Conservation (phyloP, 1,140 invertebrate genomes). For the Delia radicum region DNA sequence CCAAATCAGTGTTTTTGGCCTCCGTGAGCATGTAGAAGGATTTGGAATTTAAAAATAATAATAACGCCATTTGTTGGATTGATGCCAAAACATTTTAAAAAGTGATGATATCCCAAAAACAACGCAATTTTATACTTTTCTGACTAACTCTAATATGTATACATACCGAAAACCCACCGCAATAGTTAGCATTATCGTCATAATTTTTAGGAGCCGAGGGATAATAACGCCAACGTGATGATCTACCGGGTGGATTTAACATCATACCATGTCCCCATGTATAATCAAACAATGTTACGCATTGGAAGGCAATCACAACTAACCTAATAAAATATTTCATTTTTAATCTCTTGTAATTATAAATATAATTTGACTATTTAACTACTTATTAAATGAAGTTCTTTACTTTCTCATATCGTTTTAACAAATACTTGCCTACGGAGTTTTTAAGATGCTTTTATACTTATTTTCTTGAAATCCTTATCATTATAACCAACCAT, state of each 20-base stretch:
- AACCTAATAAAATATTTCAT: not conserved
- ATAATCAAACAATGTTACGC: not conserved
- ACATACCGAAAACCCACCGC: conserved; percentile 65
- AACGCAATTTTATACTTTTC: too few relatives aligned
- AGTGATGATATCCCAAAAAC: too few relatives aligned
- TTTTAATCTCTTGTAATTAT: too few relatives aligned
- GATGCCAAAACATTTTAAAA: too few relatives aligned
- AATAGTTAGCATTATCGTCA: conserved; percentile 68
- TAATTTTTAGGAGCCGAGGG: conserved; percentile 62
- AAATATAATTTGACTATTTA: not conserved
- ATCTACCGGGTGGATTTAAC: conserved; percentile 67
- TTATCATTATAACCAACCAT: not conserved
- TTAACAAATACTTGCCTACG: not conserved
- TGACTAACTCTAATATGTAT: not conserved
- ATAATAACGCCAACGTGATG: conserved; percentile 66
- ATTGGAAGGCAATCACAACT: not conserved
- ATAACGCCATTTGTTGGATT: too few relatives aligned
- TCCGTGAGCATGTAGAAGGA: too few relatives aligned
- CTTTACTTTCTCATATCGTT: not conserved
- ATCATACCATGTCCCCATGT: conserved; percentile 66
- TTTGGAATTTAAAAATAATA: too few relatives aligned
- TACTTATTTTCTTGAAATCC: not conserved
- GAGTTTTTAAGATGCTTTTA: not conserved
- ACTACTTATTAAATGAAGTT: not conserved
- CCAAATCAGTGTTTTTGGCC: too few relatives aligned